Percentiles rank a stretch among this genome's conserved stretches.
phyloP scores from a whole-genome alignment of 2,888 invertebrate genomes.

The Amphipoea lucens region DNA sequence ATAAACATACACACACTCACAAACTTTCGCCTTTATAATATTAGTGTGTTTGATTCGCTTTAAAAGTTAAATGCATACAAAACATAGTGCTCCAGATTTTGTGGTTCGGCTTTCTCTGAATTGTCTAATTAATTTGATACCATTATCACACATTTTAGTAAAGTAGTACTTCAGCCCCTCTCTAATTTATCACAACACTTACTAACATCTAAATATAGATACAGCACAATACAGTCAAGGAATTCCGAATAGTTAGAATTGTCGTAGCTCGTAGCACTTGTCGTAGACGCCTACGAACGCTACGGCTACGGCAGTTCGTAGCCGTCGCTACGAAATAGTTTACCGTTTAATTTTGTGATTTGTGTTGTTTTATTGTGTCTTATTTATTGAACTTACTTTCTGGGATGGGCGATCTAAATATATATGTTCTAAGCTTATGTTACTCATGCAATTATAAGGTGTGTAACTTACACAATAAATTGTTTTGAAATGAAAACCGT shows the following conservation, averaged over 20 bases:
- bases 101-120: conserved; percentile 17
- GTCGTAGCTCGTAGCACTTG: conserved; percentile 56
- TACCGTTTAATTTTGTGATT: conserved; percentile 40
- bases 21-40: too few species aligned
- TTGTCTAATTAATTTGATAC: conserved; percentile 15
- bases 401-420: background rate
- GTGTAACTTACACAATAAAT: background rate
- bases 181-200: conserved; percentile 25
- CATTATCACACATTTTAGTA: conserved; percentile 25
- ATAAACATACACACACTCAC: too few species aligned
- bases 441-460: background rate
- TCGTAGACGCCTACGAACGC: conserved; percentile 60
- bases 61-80: too few species aligned
- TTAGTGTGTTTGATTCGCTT: too few species aligned
- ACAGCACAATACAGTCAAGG: conserved; percentile 11
- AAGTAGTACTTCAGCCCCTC: conserved; percentile 3
- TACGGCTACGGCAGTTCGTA: conserved; percentile 53
- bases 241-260: conserved; percentile 48
- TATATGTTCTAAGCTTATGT: background rate
- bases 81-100: conserved; percentile 10
- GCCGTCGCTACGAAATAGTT: conserved; percentile 45
- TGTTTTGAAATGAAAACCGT: background rate
- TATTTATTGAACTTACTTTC: background rate
- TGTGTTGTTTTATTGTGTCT: conserved; percentile 16
- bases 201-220: conserved; percentile 19